A percentile compares a stretch with the other conserved stretches of the same genome.
These are phyloP conservation scores for Tychaedon coryphoeus DNA, from an alignment of 2,113 vertebrate genomes.

Conservation along the genomic window DNA sequence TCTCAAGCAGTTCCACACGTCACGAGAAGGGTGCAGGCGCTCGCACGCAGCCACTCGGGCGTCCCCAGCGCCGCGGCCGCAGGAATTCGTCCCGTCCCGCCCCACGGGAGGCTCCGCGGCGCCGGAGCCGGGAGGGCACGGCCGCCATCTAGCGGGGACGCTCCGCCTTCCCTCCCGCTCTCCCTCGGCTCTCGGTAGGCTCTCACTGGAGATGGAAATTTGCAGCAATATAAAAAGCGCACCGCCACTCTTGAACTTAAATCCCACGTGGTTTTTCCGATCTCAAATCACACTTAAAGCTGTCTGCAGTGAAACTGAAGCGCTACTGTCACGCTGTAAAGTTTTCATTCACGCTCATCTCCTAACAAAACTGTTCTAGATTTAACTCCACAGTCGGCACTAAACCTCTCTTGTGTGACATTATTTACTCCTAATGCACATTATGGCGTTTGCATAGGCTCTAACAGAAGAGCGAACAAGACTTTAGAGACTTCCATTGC, in stretches of 20 bases:
- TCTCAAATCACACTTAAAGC: not conserved
- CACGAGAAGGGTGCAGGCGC: not conserved
- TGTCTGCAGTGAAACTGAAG: not conserved
- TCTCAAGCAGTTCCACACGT: fast-evolving
- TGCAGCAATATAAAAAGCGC: not conserved
- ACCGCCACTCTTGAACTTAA: not conserved
- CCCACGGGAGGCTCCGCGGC: not conserved
- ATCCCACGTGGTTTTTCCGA: not conserved
- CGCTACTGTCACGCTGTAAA: fast-evolving
- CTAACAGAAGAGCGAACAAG: not conserved
- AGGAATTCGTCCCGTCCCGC: not conserved
- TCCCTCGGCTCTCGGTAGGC: not conserved
- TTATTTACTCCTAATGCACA: not conserved
- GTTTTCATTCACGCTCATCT: not conserved
- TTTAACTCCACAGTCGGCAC: not conserved
- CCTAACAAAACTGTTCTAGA: not conserved
- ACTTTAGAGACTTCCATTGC: not conserved
- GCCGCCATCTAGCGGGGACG: constrained; percentile 72
- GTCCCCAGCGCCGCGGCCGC: no score
- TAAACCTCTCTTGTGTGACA: not conserved
- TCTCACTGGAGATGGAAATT: fast-evolving
- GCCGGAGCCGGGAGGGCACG: not conserved
- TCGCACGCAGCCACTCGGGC: fast-evolving
- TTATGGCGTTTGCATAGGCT: not conserved
- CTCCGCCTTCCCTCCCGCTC: not conserved